Base-by-base conservation (phyloP, 2,888 invertebrate genomes). In the Metellina segmentata region DNA sequence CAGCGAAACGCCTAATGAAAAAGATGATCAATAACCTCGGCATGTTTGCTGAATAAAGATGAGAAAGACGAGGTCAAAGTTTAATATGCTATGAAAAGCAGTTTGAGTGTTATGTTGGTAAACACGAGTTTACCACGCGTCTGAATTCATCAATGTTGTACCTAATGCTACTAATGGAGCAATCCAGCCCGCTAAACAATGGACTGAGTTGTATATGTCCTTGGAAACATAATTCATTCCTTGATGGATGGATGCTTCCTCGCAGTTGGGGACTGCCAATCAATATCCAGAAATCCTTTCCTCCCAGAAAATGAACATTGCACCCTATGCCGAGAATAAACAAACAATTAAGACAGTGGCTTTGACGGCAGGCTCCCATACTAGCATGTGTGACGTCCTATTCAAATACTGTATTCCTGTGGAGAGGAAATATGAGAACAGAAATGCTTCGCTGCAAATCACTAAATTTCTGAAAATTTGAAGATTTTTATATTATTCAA, bases 41-140 rank as follows among this genome's bases (percentile, higher is more conserved):
- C 19, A 52, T 88, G 61, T 81, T 88, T 72, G 61, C 79, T 88
- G 53, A 81, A 88, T 81, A 74, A 74, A 34, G 81, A 81, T 74
- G 75, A 19, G 61, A 81, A 53, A 74, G 74, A 34, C 11, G 79
- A 53, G 87, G 79, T 87, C 79, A 87, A 72, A 71, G 79, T 81
- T 87, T 72, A 87, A 75, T 85, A 51, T 20, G 51, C n/a, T 71
- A 69, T 69, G 70, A 82, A 70, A 78, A 51, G 51, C 20, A 78
- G 78, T 70, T 11, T 70, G 70, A 69, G 13, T 70, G 86, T 49
- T 51, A 77, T 86, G 51, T 52, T 78, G 51, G 20, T 70, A 78
- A 75, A 69, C 34, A 49, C 19, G 20, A 61, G 53, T 11, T 7
- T 71, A 71, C 51, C 86, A 86, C 49, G 71, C 13, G 49, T n/a